Evolutionary conservation across 2,113 vertebrate genomes (phyloP), one percentile per base, ranked within the genome.

Genomic region (Dromas ardeola): DNA sequence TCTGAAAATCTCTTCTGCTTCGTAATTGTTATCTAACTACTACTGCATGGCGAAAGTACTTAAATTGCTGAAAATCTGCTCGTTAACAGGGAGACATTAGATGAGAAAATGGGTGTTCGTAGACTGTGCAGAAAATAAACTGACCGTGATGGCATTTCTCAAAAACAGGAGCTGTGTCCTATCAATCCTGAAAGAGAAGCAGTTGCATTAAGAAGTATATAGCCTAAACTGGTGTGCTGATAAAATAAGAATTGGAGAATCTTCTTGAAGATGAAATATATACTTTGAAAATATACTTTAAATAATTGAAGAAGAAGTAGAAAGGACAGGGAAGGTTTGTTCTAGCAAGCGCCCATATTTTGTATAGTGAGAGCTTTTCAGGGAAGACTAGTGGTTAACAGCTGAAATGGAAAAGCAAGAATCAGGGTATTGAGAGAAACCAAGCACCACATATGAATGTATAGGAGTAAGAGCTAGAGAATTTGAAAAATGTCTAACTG

Each of bases 401-500:
- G 92, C 90, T 96, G 92, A 96, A 94, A 77, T 74, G 45, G 72
- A 62, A 95, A 74, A 89, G 72, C n/a, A 76, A 80, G 66, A 87
- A 59, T 76, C 5, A 1, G 81, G 63, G 70, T 83, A 83, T 63
- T 84, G 79, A 93, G 80, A 76, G 55, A 96, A 96, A 92, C 79
- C 83, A 86, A 93, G 80, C 70, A 79, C 72, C 34, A 22, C 27
- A 1, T 88, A 58, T 72, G 89, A 97, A 81, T 22, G 7, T 47
- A 80, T 20, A 82, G 47, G 74, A 77, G 72, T 92, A 73, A 95
- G 91, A 93, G 78, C 58, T 93, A 43, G 94, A 90, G 96, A 97
- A 97, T 98, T 91, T 90, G 52, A 96, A 93, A 96, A 97, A 98
- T 97, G 93, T 77, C 47, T 78, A 86, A 34, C 70, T 89, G 74